Evolutionary conservation across 2,113 vertebrate species (phyloP).

Genomic region (Salvelinus alpinus): DNA sequence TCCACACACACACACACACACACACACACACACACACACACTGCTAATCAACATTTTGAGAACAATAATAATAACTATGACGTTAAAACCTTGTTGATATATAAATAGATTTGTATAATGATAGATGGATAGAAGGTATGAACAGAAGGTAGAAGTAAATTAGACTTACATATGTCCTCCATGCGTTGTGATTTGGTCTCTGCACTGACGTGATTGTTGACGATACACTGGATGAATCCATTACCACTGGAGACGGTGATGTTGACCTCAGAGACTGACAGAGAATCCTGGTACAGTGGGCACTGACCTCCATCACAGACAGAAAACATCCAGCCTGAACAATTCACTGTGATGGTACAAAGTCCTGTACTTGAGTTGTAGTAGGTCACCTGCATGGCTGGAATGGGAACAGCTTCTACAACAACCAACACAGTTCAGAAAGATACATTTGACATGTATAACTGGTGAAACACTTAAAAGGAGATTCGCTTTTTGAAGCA

Average conservation of each 20-base stretch:
- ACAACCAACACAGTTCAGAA: background rate
- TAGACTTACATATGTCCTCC: conserved; percentile 38
- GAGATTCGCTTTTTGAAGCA: too few relatives aligned
- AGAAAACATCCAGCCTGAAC: too few relatives aligned
- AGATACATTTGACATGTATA: background rate
- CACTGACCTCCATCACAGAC: conserved; percentile 3
- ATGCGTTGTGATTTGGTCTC: background rate
- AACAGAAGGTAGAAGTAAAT: background rate
- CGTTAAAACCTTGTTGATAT: background rate
- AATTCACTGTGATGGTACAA: too few relatives aligned
- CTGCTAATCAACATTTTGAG: too few relatives aligned
- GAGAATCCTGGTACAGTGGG: fast-evolving
- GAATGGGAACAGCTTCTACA: too few relatives aligned
- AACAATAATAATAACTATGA: too few relatives aligned
- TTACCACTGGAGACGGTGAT: conserved; percentile 21
- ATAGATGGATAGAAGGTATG: background rate
- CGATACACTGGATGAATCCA: conserved; percentile 39
- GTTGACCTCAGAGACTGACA: conserved; percentile 26
- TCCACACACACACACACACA: too few relatives aligned
- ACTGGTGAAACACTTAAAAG: too few relatives aligned
- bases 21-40: too few relatives aligned
- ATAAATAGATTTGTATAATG: background rate
- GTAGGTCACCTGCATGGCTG: too few relatives aligned
- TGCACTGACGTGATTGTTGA: conserved; percentile 55
- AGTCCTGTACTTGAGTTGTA: too few relatives aligned